Conservation (phyloP, 2,888 invertebrate genomes). For the Lordiphosa andalusiaca region DNA sequence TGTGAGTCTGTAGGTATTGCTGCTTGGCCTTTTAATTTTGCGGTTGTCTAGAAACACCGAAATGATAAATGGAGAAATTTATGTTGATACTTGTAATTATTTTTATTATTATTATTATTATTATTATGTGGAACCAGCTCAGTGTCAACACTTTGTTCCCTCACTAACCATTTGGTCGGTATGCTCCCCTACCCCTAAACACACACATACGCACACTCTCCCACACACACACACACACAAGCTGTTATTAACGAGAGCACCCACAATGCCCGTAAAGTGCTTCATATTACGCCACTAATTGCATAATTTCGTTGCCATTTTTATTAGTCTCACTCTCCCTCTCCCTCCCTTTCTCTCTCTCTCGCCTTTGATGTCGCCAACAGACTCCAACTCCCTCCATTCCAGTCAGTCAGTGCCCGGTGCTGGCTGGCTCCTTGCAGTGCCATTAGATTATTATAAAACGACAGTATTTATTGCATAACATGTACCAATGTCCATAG, state of each 20-base stretch:
- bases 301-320: constrained; percentile 72
- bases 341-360: constrained; percentile 19
- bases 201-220: constrained; percentile 1
- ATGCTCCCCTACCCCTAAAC: constrained; percentile 8
- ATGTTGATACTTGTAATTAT: too few relatives aligned
- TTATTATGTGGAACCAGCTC: too few relatives aligned
- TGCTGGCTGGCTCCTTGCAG: constrained; percentile 26
- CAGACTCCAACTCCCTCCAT: constrained; percentile 17
- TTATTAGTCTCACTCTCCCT: constrained; percentile 56
- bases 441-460: constrained; percentile 76
- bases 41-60: constrained; percentile 3
- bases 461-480: constrained; percentile 75
- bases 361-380: constrained; percentile 57
- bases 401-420: neutral
- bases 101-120: too few relatives aligned
- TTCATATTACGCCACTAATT: constrained; percentile 73
- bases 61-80: constrained; percentile 3
- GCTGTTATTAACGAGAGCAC: constrained; percentile 60
- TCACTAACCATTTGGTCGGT: neutral
- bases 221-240: constrained; percentile 11
- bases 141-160: too few relatives aligned
- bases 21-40: constrained; percentile 8
- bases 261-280: constrained; percentile 73
- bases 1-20: neutral
- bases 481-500: constrained; percentile 38